Conservation (phyloP, 2,113 vertebrate species). For the Hemicordylus capensis region DNA sequence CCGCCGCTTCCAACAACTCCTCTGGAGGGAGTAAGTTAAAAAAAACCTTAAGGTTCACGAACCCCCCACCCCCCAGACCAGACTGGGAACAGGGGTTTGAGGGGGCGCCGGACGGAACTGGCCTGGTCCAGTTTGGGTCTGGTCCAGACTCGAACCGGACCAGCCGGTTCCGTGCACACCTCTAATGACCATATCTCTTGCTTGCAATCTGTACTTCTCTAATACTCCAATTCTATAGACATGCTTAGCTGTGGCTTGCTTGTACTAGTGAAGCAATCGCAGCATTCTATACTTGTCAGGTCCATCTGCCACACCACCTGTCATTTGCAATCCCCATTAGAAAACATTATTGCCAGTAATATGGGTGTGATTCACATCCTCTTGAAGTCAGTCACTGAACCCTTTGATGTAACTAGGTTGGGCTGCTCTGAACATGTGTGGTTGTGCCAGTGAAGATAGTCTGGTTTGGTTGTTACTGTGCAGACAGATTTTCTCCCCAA, state of each 20-base stretch:
- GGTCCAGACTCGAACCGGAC: too few species aligned
- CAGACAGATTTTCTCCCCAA: neutral
- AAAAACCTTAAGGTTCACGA: too few species aligned
- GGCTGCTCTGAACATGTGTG: neutral
- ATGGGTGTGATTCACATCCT: slow-evolving; percentile 6
- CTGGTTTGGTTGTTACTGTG: neutral
- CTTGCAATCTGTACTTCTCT: neutral
- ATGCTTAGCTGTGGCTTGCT: neutral
- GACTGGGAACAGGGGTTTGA: too few species aligned
- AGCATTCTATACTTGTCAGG: slow-evolving; percentile 22
- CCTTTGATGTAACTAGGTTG: neutral
- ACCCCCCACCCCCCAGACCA: too few species aligned
- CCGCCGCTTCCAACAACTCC: too few species aligned
- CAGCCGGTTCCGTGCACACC: too few species aligned
- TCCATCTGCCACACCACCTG: slow-evolving; percentile 30
- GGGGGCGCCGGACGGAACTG: too few species aligned
- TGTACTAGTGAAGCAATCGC: neutral
- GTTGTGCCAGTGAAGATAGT: neutral
- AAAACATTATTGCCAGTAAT: neutral
- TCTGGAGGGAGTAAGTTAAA: too few species aligned
- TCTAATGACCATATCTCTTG: neutral
- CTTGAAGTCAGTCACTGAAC: neutral
- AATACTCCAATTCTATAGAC: neutral
- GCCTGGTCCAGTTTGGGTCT: too few species aligned
- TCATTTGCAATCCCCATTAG: slow-evolving; percentile 3